Evolutionary conservation across 2,888 invertebrate species (phyloP).

Genomic region (Oscheius sp.): DNA sequence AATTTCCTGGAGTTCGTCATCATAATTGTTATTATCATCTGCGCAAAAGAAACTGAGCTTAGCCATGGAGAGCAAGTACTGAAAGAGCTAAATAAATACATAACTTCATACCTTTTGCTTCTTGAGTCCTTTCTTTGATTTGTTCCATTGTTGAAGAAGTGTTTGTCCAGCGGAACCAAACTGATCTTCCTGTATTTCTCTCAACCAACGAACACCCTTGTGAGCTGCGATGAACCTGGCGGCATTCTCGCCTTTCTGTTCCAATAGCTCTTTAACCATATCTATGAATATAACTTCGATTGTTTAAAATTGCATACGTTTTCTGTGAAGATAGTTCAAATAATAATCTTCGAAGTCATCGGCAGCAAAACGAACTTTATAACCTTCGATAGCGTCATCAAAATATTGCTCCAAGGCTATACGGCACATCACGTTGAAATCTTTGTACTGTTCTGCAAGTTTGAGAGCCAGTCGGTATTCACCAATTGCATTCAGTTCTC

Average conservation of each 20-base stretch:
- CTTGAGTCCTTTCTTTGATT: no score
- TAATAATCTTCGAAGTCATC: conserved; percentile 16
- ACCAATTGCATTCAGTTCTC: background rate
- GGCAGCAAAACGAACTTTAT: background rate
- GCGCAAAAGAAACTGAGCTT: conserved; percentile 11
- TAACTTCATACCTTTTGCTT: no score
- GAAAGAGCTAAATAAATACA: no score
- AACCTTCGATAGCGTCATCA: background rate
- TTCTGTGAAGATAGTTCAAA: conserved; percentile 2
- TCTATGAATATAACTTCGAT: conserved; percentile 18
- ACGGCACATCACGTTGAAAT: conserved; percentile 25
- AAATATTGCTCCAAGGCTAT: background rate
- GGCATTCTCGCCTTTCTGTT: conserved; percentile 24
- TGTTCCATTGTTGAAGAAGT: no score
- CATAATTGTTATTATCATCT: background rate
- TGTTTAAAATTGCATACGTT: background rate
- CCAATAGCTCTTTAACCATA: conserved; percentile 18
- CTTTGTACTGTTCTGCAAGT: conserved; percentile 14
- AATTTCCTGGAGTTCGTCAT: background rate
- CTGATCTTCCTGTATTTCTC: conserved; percentile 12
- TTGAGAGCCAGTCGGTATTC: conserved; percentile 13
- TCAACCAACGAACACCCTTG: conserved; percentile 22
- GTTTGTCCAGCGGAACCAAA: conserved; percentile 2
- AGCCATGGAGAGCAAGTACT: conserved; percentile 15
- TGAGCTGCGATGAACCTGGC: conserved; percentile 10